Evolutionary conservation across 1,140 invertebrate genomes (phyloP).

Genomic region (Sarcophaga bullata): DNA sequence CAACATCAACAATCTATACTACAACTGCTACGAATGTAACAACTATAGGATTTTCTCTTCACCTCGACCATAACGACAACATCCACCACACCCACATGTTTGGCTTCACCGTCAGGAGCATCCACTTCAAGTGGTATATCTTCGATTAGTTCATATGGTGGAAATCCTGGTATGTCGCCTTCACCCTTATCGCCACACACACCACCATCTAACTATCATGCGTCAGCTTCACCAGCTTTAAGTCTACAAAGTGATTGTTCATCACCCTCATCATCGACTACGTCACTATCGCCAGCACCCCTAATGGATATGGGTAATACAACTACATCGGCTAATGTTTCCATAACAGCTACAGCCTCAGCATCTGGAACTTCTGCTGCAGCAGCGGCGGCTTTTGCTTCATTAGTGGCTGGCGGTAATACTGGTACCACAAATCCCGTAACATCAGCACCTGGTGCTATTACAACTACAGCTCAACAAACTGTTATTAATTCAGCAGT

Average conservation of each 20-base stretch:
- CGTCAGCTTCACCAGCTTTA: constrained; percentile 61
- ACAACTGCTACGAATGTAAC: constrained; percentile 16
- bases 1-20: constrained; percentile 38
- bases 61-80: constrained; percentile 13
- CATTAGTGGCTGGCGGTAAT: constrained; percentile 25
- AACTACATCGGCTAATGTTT: constrained; percentile 53
- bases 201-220: constrained; percentile 58
- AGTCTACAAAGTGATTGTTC: constrained; percentile 62
- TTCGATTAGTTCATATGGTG: constrained; percentile 20
- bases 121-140: constrained; percentile 20
- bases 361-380: constrained; percentile 45
- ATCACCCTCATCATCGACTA: constrained; percentile 60
- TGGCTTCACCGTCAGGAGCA: constrained; percentile 23
- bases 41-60: constrained; percentile 25
- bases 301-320: constrained; percentile 50
- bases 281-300: constrained; percentile 60
- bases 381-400: constrained; percentile 54
- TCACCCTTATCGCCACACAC: constrained; percentile 60
- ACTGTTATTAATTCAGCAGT: constrained; percentile 62
- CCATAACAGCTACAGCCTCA: constrained; percentile 58
- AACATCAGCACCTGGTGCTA: constrained; percentile 47
- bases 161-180: constrained; percentile 25
- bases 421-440: constrained; percentile 47
- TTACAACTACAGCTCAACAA: constrained; percentile 49
- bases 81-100: background rate